Conservation (phyloP, 2,113 vertebrate species). For the Channa maculata region DNA sequence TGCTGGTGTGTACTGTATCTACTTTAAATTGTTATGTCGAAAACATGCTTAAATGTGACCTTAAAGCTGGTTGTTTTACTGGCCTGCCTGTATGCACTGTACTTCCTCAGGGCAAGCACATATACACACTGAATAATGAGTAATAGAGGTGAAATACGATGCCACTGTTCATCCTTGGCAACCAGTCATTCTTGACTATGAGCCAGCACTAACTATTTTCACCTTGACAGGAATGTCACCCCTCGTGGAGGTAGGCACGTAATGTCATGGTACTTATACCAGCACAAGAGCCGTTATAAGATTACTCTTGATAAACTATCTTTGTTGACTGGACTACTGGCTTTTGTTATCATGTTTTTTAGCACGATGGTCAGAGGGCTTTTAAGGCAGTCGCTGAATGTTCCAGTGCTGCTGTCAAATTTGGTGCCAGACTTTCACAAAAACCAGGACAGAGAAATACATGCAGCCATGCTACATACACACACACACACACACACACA, state of each 20-base stretch:
- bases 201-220: conserved; percentile 37
- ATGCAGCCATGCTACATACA: background rate
- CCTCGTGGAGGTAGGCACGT: conserved; percentile 23
- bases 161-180: conserved; percentile 46
- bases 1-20: background rate
- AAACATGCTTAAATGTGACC: conserved; percentile 13
- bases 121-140: background rate
- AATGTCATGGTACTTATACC: conserved; percentile 16
- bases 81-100: background rate
- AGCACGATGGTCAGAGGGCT: conserved; percentile 38
- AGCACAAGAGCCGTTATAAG: conserved; percentile 42
- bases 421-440: conserved; percentile 11
- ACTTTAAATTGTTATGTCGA: background rate
- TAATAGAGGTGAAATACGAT: conserved; percentile 54
- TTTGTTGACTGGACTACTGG: conserved; percentile 41
- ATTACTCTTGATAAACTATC: conserved; percentile 58
- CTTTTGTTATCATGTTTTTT: conserved; percentile 43
- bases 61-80: background rate
- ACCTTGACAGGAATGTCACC: conserved; percentile 59
- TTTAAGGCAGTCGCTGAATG: conserved; percentile 30
- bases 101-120: conserved; percentile 10
- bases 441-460: conserved; percentile 8
- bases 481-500: no score
- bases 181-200: conserved; percentile 19
- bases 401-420: conserved; percentile 40